These are phyloP conservation scores for Bombus confusus DNA, from an alignment of 1,140 invertebrate species.

Conservation along the genomic window DNA sequence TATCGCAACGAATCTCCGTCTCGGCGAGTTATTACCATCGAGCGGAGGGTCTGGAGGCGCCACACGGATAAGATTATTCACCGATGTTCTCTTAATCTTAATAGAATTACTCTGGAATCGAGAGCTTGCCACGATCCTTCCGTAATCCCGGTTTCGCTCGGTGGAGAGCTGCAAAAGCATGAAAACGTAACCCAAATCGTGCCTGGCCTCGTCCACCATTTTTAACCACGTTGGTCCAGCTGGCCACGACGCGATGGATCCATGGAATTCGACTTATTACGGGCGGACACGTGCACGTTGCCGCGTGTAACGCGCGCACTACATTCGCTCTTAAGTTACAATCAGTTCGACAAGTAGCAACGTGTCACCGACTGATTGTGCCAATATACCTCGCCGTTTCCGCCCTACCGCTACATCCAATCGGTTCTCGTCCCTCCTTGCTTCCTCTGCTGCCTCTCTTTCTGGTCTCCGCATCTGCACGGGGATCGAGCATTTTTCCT, in stretches of 20 bases:
- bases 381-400: slow-evolving; percentile 63
- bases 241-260: slow-evolving; percentile 1
- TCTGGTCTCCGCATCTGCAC: neutral
- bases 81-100: slow-evolving; percentile 52
- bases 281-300: neutral
- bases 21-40: slow-evolving; percentile 50
- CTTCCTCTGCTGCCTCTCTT: slow-evolving; percentile 8
- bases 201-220: neutral
- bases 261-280: slow-evolving; percentile 31
- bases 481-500: slow-evolving; percentile 16
- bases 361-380: slow-evolving; percentile 68
- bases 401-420: slow-evolving; percentile 54
- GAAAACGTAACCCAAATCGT: neutral
- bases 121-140: slow-evolving; percentile 31
- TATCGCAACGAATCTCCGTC: slow-evolving; percentile 54
- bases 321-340: slow-evolving; percentile 60
- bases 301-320: slow-evolving; percentile 2
- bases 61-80: slow-evolving; percentile 32
- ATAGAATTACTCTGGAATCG: slow-evolving; percentile 57
- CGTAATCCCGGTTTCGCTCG: slow-evolving; percentile 43
- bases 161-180: neutral
- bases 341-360: slow-evolving; percentile 66
- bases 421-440: slow-evolving; percentile 46
- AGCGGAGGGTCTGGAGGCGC: slow-evolving; percentile 25
- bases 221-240: slow-evolving; percentile 43